Base-by-base conservation (phyloP, 1,140 invertebrate species). In the Asbolus verrucosus region DNA sequence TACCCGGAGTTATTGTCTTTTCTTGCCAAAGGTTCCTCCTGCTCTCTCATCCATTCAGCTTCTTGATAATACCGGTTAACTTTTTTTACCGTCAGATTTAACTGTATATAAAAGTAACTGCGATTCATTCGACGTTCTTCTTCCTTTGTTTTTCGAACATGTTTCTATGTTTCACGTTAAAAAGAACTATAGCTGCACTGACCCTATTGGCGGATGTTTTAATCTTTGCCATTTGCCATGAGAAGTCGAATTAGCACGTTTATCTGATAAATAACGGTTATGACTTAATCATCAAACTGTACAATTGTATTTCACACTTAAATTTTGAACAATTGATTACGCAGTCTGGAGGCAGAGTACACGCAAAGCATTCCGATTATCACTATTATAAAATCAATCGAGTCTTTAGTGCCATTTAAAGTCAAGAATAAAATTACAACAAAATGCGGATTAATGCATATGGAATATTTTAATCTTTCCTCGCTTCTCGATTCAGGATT, bases 1-100 rank as follows among this genome's bases (percentile, higher is more conserved):
- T 31, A 19, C 36, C 33, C 19, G 36, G 59, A 69, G 36, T 69
- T 69, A 69, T 69, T 69, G 67, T 69, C 59, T 54, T 46, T 16
- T 18, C 16, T 27, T 65, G 61, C 31, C 61, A 11, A 2, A 2
- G 46, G 21, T 54, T 14, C 46, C 27, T 54, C 46, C 46, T 19
- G 19, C 46, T 27, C 24, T 27, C 24, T 27, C 24, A 27, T 27
- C 24, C 24, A 27, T 27, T 27, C 24, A 27, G 24, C 24, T 27
- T 27, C 24, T 27, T 27, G 24, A 27, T 27, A 27, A 27, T 27
- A 27, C 24, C 8, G n/a, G n/a, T 46, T 18, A 46, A 6, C 24
- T 27, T 27, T 27, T 14, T 41, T 41, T n/a, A n/a, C 13, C 13
- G 14, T 6, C 39, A 41, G 15, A 13, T 39, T 39, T 15, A 27